Evolutionary conservation across 2,113 vertebrate species (phyloP).

Genomic region (Xenus cinereus): DNA sequence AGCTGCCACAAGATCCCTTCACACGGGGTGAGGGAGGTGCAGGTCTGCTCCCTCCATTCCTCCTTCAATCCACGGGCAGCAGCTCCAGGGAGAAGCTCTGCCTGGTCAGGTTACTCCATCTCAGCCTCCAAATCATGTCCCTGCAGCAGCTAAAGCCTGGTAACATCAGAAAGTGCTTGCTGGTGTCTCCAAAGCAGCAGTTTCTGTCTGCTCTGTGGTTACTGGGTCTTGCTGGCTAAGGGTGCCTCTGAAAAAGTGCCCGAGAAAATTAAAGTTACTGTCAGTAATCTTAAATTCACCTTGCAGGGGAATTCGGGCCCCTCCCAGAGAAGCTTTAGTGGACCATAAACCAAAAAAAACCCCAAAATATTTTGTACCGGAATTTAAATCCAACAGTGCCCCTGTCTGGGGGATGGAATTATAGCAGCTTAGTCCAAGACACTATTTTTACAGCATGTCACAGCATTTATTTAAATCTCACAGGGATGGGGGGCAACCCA

Average conservation of each 20-base stretch:
- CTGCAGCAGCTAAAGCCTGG: neutral
- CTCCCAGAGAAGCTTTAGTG: neutral
- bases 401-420: neutral
- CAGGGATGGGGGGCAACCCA: accelerated
- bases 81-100: neutral
- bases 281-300: neutral
- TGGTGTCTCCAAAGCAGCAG: neutral
- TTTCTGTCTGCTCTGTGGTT: neutral
- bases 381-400: constrained; percentile 50
- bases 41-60: neutral
- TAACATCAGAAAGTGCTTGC: accelerated
- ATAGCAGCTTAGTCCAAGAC: neutral
- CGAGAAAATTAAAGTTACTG: neutral
- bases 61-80: neutral
- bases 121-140: neutral
- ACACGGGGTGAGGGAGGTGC: accelerated
- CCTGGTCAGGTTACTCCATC: neutral
- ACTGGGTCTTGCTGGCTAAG: neutral
- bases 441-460: accelerated
- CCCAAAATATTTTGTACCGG: accelerated
- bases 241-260: neutral
- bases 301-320: neutral
- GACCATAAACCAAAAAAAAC: accelerated
- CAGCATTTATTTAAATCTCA: accelerated
- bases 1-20: neutral